Base-by-base conservation (phyloP, 2,888 invertebrate genomes). In the Timema cristinae region DNA sequence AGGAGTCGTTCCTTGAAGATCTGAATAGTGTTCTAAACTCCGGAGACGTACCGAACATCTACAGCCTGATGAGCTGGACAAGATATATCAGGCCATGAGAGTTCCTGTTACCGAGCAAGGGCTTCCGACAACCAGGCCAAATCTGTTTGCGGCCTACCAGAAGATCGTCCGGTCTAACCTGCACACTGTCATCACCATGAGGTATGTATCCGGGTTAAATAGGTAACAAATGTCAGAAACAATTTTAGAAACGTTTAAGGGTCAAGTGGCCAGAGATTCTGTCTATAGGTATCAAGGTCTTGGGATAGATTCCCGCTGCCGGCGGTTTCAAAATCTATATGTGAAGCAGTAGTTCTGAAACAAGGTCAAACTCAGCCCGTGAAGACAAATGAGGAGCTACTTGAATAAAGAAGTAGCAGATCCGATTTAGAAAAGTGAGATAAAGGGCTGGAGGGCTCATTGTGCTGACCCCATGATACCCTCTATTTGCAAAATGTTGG, bases 1-100 rank as follows among this genome's bases (percentile, higher is more conserved):
- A 90, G 83, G 95, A 95, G 79, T 88, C 91, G 0, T 95, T 95
- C 81, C 84, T 95, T 68, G 95, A 95, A 81, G 95, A 96, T 78
- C 84, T 96, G 66, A 95, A 95, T 82, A 95, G 94, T 79, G 86
- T 96, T 69, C 81, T 96, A 48, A 95, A 94, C 79, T 91, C 92
- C 10, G 95, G 95, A 0, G 95, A 95, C 80, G 93, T 95, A 5
- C 95, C 95, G 0, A 95, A 94, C 79, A 89, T 95, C 32, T 95
- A 92, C 90, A 91, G 70, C 86, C 89, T 4, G 95, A 96, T 76
- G 95, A 95, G 79, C 79, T 91, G 68, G 93, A 94, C 76, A 86
- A 84, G 78, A 91, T 93, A 75, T 92, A 85, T 82, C 87, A 88
- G 78, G 85, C 87, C 0, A 91, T 92, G 84, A 90, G 92, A 66